Evolutionary conservation across 2,797 vertebrate species (phyloP), one percentile per base, ranked within the genome.

Genomic region (Heliangelus exortis): DNA sequence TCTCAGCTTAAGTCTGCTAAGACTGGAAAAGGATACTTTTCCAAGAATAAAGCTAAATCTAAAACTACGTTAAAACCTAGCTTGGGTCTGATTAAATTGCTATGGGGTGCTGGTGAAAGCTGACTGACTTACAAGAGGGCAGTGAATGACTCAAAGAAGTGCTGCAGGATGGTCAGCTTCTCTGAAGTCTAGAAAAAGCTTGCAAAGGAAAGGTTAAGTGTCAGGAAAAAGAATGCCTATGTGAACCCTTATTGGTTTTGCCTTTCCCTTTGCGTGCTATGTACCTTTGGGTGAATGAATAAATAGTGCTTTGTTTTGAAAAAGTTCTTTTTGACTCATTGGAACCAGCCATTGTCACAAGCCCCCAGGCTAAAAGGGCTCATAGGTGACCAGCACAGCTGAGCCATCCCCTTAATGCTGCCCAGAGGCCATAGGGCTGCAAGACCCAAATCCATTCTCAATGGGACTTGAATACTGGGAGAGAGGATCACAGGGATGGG

Each of bases 401-500:
- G 23, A 71, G 23, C 8, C 12, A 25, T 34, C 19, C 25, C 57
- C 7, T 54, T 47, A 16, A 29, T 2, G 1, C n/a, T 47, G 19
- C 45, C 36, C 28, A 21, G 39, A 74, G 61, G 26, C 1, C 0
- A 23, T 26, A 47, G 12, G 18, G 19, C 11, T 58, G 17, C 2
- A 1, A 20, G 17, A 41, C 51, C 16, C 45, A 68, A 53, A 59
- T 4, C 1, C 3, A 57, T 14, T 7, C 31, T 15, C 22, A n/a
- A 36, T 43, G 20, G 22, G 15, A 61, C 0, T 0, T 9, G 9
- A 28, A 4, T 74, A 20, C 23, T 1, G 3, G 21, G 21, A 58
- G 6, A 81, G 8, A 2, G 2, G 39, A 19, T 73, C 23, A 62
- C 31, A 51, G 17, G 18, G 6, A 23, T 12, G 8, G 4, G 9